Conservation (phyloP, 2,888 invertebrate genomes). For the Acheta domesticus region DNA sequence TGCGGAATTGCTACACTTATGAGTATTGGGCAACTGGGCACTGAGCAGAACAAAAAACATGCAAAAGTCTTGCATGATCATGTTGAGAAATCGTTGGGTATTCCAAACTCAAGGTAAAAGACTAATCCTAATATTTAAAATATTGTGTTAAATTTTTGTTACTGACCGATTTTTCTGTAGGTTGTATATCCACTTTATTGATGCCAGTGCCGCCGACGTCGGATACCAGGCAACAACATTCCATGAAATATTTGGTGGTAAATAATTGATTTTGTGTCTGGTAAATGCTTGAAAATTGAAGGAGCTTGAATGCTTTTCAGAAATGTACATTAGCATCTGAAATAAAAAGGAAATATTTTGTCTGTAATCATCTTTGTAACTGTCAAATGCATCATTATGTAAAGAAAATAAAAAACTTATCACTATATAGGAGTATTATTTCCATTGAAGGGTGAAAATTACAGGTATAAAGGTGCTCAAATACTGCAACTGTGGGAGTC, state of each 20-base stretch:
- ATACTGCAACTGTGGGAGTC: too few species aligned
- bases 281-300: too few species aligned
- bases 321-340: too few species aligned
- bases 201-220: conserved; percentile 57
- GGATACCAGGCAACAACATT: conserved; percentile 66
- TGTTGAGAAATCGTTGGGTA: conserved; percentile 53
- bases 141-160: not conserved
- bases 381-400: too few species aligned
- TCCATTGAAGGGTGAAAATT: too few species aligned
- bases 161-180: conserved; percentile 49
- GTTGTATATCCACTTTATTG: conserved; percentile 63
- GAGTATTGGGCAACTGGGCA: conserved; percentile 65
- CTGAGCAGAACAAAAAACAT: conserved; percentile 62
- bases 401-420: too few species aligned
- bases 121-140: not conserved
- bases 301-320: too few species aligned
- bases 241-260: conserved; percentile 55
- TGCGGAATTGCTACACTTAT: conserved; percentile 61
- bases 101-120: not conserved
- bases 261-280: not conserved
- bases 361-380: too few species aligned
- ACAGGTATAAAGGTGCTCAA: too few species aligned
- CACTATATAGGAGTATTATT: too few species aligned
- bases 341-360: too few species aligned
- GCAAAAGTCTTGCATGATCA: conserved; percentile 58